Conservation (phyloP, 2,888 invertebrate genomes). For the Toxonevra muliebris region DNA sequence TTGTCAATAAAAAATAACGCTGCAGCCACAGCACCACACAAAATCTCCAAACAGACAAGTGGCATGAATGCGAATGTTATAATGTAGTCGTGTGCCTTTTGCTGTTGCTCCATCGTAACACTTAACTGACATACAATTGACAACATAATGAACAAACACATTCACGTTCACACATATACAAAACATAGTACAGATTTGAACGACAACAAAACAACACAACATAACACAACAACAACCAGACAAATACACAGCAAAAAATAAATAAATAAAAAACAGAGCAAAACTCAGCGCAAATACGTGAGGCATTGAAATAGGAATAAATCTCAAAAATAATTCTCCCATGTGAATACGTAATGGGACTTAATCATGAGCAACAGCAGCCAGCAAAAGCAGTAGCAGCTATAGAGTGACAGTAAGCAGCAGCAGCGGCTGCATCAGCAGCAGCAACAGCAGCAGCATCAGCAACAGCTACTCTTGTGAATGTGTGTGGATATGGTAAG, state of each 20-base stretch:
- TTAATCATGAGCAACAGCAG: conserved; percentile 24
- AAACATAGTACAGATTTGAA: conserved; percentile 11
- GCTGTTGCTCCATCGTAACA: not conserved
- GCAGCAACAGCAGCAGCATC: conserved; percentile 5
- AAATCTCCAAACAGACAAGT: conserved; percentile 11
- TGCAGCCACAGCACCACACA: not conserved
- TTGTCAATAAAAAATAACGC: conserved; percentile 5
- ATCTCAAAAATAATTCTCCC: conserved; percentile 20
- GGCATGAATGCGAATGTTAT: not conserved
- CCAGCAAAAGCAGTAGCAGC: not conserved
- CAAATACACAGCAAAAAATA: not conserved
- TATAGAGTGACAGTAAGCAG: conserved; percentile 14
- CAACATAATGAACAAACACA: conserved; percentile 31
- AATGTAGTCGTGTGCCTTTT: not conserved
- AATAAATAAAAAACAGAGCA: too few species aligned
- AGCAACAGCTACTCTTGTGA: conserved; percentile 7
- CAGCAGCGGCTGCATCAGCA: not conserved
- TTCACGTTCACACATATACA: not conserved
- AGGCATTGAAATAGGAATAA: conserved; percentile 24
- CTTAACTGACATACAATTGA: conserved; percentile 22
- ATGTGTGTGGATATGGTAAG: not conserved
- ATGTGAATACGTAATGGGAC: conserved; percentile 24
- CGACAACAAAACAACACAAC: conserved; percentile 11
- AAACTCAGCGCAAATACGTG: too few species aligned
- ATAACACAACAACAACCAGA: not conserved